Conservation (phyloP, 92 coral and sea anemone genomes). For the Metridium senile region DNA sequence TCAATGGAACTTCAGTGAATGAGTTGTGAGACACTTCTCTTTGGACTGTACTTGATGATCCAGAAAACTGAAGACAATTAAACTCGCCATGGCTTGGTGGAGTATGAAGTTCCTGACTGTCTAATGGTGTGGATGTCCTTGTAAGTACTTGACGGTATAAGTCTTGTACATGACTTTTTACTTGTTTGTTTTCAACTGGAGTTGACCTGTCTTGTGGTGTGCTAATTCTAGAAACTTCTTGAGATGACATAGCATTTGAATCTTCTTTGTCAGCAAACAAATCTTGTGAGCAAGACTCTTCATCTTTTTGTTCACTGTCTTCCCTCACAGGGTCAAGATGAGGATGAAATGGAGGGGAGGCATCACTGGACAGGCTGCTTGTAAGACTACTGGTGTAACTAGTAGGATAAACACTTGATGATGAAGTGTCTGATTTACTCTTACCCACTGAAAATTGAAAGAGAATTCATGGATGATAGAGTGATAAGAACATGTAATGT, state of each 20-base stretch:
- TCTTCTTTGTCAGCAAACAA: slow-evolving; percentile 48
- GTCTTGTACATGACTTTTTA: background rate
- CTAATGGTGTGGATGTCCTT: slow-evolving; percentile 63
- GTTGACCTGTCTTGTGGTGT: slow-evolving; percentile 63
- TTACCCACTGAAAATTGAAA: slow-evolving; percentile 5
- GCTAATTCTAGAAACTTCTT: slow-evolving; percentile 46
- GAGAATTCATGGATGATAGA: background rate
- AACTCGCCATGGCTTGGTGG: slow-evolving; percentile 63
- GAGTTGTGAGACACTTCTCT: slow-evolving; percentile 46
- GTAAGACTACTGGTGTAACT: slow-evolving; percentile 37
- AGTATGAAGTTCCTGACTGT: slow-evolving; percentile 31
- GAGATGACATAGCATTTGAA: slow-evolving; percentile 30
- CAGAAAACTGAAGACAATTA: slow-evolving; percentile 77
- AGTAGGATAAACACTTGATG: slow-evolving; percentile 52
- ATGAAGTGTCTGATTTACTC: slow-evolving; percentile 40
- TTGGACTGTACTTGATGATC: slow-evolving; percentile 68
- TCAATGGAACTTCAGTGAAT: slow-evolving; percentile 28
- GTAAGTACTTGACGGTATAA: slow-evolving; percentile 51
- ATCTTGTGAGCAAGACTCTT: slow-evolving; percentile 64
- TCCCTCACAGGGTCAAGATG: slow-evolving; percentile 36
- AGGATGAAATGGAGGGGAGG: slow-evolving; percentile 46
- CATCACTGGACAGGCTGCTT: slow-evolving; percentile 52
- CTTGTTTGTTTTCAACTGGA: slow-evolving; percentile 41
- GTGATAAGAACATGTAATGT: too few relatives aligned
- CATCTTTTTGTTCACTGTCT: slow-evolving; percentile 38